A percentile compares a stretch with the other conserved stretches of the same genome.
Evolutionary conservation across 2,888 invertebrate genomes (phyloP).

Genomic region (Cabera pusaria): DNA sequence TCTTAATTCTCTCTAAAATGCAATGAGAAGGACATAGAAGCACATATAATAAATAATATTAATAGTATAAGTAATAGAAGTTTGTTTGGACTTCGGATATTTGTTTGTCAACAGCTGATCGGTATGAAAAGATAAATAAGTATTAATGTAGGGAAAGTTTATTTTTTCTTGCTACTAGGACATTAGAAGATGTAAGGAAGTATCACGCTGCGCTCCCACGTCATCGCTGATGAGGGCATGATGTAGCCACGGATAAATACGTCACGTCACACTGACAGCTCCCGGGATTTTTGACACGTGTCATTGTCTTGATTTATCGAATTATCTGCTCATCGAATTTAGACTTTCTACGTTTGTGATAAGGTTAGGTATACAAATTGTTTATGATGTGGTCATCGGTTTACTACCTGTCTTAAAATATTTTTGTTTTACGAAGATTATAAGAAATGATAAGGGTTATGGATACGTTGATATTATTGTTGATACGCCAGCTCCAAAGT

Average conservation of each 20-base stretch:
- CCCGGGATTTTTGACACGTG: constrained; percentile 66
- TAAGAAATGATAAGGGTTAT: constrained; percentile 23
- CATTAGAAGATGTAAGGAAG: constrained; percentile 27
- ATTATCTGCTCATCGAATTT: constrained; percentile 3
- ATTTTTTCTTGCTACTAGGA: too few relatives aligned
- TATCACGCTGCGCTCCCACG: constrained; percentile 52
- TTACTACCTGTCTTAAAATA: constrained; percentile 23
- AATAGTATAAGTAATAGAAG: too few relatives aligned
- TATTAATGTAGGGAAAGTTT: too few relatives aligned
- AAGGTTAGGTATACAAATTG: too few relatives aligned
- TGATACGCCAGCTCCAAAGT: too few relatives aligned
- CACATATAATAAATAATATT: too few relatives aligned
- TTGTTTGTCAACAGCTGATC: too few relatives aligned
- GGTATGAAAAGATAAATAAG: too few relatives aligned
- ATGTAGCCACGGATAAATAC: constrained; percentile 67
- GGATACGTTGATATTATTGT: background rate
- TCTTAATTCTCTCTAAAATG: too few relatives aligned
- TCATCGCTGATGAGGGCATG: constrained; percentile 53
- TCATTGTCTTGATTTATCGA: constrained; percentile 43
- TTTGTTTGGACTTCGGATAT: too few relatives aligned
- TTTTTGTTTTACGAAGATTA: constrained; percentile 26
- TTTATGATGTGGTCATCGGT: constrained; percentile 36
- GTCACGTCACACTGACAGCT: constrained; percentile 73
- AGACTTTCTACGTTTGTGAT: too few relatives aligned
- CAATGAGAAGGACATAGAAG: too few relatives aligned